Evolutionary conservation across 1,140 invertebrate genomes (phyloP), one percentile per base, ranked within the genome.

Genomic region (Penaeus indicus): DNA sequence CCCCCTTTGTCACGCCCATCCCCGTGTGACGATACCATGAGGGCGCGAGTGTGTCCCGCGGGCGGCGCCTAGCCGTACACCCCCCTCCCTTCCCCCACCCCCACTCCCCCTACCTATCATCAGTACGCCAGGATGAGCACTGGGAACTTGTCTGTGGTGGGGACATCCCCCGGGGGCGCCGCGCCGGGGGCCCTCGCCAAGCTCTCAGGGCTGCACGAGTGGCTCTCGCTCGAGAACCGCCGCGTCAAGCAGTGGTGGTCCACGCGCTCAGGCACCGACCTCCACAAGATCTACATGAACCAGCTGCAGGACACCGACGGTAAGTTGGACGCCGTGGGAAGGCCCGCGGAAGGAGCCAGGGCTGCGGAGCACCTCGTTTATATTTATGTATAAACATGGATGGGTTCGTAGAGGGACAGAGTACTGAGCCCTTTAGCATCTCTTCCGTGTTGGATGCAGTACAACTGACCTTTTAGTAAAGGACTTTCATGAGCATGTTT

Each of bases 221-320:
- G 88, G 88, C 88, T 89, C n/a, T 79, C 72, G 4, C 82, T 89
- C 38, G 88, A 89, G 75, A 89, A 89, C 83, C 72, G 88, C 0
- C 82, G 88, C 27, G 88, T 89, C 75, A 89, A 89, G 82, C 88
- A 89, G 38, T 89, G 88, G 88, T 89, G 88, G 88, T 84, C 88
- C 21, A 72, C 88, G 19, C 82, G 88, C 22, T 89, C 88, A 1
- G 88, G 88, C 63, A 84, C 88, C 22, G 88, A 89, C 72, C 88
- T 89, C 10, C 88, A 89, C 83, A 63, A 60, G 62, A 84, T 89
- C 32, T 89, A 89, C 67, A 62, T 89, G 42, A 84, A 79, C 42
- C 88, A 89, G 32, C 72, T 89, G 8, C 88, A 89, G 42, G 88
- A 89, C 38, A 85, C 88, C 60, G 88, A 89, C 38, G 88, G 88